These are phyloP conservation scores for Cydia splendana DNA, from an alignment of 1,140 invertebrate genomes.

Conservation along the genomic window DNA sequence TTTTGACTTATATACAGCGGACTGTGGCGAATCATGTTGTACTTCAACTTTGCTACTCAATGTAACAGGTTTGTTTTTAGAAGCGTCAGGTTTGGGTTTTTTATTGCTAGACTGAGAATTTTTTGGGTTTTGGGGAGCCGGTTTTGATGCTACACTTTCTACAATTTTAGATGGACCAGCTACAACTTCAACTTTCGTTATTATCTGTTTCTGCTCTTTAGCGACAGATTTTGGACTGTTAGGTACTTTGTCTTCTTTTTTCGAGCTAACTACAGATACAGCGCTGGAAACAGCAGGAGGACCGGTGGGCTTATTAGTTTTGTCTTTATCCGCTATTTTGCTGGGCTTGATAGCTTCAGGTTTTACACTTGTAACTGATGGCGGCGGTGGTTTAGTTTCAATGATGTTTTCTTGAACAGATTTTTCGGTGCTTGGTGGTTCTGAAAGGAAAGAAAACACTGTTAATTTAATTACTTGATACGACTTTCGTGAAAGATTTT, in stretches of 20 bases:
- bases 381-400: conserved; percentile 79
- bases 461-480: conserved; percentile 27
- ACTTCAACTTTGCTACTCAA: conserved; percentile 80
- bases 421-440: conserved; percentile 71
- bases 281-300: conserved; percentile 68
- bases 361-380: conserved; percentile 67
- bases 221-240: conserved; percentile 67
- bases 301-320: conserved; percentile 62
- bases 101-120: conserved; percentile 50
- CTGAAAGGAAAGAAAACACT: conserved; percentile 55
- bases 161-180: conserved; percentile 76
- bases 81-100: conserved; percentile 57
- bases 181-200: conserved; percentile 81
- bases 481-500: no score
- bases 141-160: conserved; percentile 61
- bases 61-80: conserved; percentile 63
- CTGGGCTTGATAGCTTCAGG: conserved; percentile 81
- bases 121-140: conserved; percentile 53
- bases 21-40: conserved; percentile 62
- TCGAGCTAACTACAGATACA: conserved; percentile 74
- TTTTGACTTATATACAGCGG: conserved; percentile 62
- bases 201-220: conserved; percentile 77
- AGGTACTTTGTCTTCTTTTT: conserved; percentile 72
- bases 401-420: conserved; percentile 78
- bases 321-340: conserved; percentile 77